Base-by-base conservation (phyloP, 2,113 vertebrate species). In the Pangasianodon hypophthalmus region DNA sequence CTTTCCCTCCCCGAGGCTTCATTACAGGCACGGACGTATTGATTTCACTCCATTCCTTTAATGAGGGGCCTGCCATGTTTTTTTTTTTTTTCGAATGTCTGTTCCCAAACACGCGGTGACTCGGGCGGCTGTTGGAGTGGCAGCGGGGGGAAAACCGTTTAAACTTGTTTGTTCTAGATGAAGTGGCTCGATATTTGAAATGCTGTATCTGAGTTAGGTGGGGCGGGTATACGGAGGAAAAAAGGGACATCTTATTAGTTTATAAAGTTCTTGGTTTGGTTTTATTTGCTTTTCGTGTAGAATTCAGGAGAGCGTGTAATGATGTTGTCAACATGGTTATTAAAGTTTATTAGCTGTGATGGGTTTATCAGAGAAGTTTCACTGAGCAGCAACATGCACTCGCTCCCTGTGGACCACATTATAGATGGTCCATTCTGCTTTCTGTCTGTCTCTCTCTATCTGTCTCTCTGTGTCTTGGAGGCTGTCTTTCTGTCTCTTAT, bases 21-120 rank as follows among this genome's bases (percentile, higher is more conserved):
- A 29, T 88, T 67, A 69, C 24, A 0, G 10, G 54, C 13, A 71
- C 37, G 16, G 56, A 48, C 16, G 60, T 85, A 90, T 91, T 88
- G 85, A 92, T 89, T 60, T 88, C 37, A 2, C 19, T 64, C 24
- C 26, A 3, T 41, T 87, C 24, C 44, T 18, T 56, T 85, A 88
- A 69, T 84, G 29, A 62, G 52, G 67, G 26, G 11, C 41, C 32
- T 50, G 75, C 50, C 29, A 2, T 86, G 71, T n/a, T n/a, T 60
- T 84, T 91, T 90, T 46, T 60, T 44, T 26, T 24, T 75, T 46
- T 46, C 6, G 3, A 7, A 24, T 50, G 24, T 52, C 32, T n/a
- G n/a, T 46, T 69, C 67, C 37, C 46, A 46, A 44, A 69, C 60
- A 32, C 56, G 37, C 26, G 2, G 18, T 81, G 46, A 77, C 62